Evolutionary conservation across 2,888 invertebrate species (phyloP), one percentile per base, ranked within the genome.

Genomic region (Rhabditoides inermis): DNA sequence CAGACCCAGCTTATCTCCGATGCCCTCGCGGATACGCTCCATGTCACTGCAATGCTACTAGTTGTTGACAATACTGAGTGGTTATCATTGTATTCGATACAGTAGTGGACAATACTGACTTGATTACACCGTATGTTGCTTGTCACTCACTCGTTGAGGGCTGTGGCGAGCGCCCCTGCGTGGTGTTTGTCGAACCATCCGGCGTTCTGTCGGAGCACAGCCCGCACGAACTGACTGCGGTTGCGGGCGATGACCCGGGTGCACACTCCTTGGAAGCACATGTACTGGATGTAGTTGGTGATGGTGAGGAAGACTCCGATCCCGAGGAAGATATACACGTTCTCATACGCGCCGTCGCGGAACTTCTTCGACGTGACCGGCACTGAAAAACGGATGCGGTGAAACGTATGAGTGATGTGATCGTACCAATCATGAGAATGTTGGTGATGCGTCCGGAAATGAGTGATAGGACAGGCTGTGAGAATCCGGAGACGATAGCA

Each of bases 151-250:
- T 70, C 70, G 39, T 68, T 65, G 6, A 70, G 58, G 28, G 55
- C 58, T 2, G 67, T 67, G 0, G 67, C 64, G 12, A 70, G 56
- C 1, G 63, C 60, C 37, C 70, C 70, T 0, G 65, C 63, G 23
- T 68, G 65, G 26, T 69, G 61, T 35, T 59, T 62, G 32, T 70
- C 70, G 44, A 67, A 65, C 68, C 68, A 70, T 20, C 67, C 70
- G 2, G 70, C 70, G 45, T 70, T 68, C 39, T 70, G 70, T 36
- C 68, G 41, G 6, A 70, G 45, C 18, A 70, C 55, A 3, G 70
- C 58, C 30, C 51, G 37, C 36, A 69, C 56, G 53, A 60, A 66
- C 7, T 55, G 51, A 26, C 62, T 55, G 28, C 65, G 53, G 51
- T 67, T 58, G 45, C 58, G 51, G 25, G 65, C 50, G 48, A 68